phyloP scores from a whole-genome alignment of 2,113 vertebrate species.

The Myanophis thanlyinensis region DNA sequence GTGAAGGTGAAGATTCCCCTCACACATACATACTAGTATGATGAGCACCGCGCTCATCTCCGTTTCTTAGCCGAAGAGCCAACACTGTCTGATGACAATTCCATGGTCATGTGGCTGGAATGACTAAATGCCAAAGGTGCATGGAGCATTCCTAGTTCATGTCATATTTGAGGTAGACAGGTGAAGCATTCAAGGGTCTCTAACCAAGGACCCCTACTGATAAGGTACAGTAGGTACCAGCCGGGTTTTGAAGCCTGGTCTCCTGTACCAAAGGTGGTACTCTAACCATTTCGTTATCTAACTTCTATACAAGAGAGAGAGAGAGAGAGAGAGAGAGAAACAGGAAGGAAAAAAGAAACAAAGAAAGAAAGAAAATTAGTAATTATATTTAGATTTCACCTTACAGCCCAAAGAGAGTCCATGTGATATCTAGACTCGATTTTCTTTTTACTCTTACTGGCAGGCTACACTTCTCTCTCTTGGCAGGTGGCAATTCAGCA shows the following conservation, averaged over 20 bases:
- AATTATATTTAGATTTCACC: background rate
- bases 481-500: background rate
- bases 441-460: background rate
- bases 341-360: no score
- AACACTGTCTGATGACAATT: no score
- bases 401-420: background rate
- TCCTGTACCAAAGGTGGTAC: background rate
- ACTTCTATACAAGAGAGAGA: background rate
- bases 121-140: no score
- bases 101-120: no score
- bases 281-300: background rate
- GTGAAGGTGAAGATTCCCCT: no score
- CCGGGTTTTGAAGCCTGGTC: background rate
- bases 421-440: background rate
- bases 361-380: background rate
- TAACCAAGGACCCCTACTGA: background rate
- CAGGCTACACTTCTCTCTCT: background rate
- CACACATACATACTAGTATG: no score
- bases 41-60: no score
- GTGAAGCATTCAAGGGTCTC: background rate
- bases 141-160: background rate
- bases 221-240: background rate
- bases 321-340: background rate
- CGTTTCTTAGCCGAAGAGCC: no score
- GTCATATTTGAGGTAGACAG: background rate